phyloP scores from a whole-genome alignment of 2,797 vertebrate species.

The Centroberyx gerrardi region DNA sequence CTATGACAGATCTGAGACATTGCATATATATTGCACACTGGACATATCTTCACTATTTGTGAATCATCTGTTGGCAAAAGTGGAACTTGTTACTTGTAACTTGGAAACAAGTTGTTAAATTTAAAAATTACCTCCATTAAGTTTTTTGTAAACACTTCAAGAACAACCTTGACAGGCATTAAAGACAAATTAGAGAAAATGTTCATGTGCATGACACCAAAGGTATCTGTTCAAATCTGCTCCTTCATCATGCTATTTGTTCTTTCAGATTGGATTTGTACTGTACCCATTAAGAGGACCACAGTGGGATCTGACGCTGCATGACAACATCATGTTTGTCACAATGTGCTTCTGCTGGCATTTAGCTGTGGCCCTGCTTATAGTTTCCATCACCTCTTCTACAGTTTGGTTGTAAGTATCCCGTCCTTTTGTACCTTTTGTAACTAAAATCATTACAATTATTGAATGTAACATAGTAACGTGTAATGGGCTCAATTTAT shows the following conservation, averaged over 20 bases:
- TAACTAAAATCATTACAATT: not conserved
- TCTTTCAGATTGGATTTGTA: constrained; percentile 93
- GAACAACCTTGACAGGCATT: not conserved
- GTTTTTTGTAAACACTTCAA: no score
- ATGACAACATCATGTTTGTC: constrained; percentile 89
- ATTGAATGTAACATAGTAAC: not conserved
- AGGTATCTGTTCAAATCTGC: no score
- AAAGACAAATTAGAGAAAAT: not conserved
- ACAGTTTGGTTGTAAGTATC: constrained; percentile 88
- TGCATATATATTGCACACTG: no score
- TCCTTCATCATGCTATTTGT: constrained; percentile 11
- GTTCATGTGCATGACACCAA: not conserved
- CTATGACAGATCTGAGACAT: no score
- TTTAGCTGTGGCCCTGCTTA: constrained; percentile 78
- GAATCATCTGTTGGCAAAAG: no score
- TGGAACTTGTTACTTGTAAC: no score
- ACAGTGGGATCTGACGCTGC: constrained; percentile 84
- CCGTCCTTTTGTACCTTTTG: not conserved
- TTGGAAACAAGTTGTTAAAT: no score
- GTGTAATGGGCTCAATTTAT: no score
- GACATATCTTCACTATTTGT: no score
- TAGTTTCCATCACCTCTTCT: constrained; percentile 76
- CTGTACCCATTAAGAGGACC: constrained; percentile 89
- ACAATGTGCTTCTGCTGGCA: constrained; percentile 99
- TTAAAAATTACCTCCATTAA: no score